Base-by-base conservation (phyloP, 2,888 invertebrate genomes). In the Leuctra nigra region DNA sequence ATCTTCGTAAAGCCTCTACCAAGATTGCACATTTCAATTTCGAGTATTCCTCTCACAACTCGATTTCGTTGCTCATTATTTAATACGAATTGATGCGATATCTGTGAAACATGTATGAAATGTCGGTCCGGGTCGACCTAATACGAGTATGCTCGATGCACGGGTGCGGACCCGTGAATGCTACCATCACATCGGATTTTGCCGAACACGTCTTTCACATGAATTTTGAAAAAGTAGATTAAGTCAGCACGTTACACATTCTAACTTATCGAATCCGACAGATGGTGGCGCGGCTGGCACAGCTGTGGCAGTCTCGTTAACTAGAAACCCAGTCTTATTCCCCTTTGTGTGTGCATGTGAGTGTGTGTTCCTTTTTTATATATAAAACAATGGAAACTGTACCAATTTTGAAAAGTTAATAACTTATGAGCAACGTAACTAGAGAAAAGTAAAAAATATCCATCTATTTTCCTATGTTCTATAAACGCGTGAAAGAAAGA, bases 71-170 rank as follows among this genome's bases (percentile, higher is more conserved):
- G 33, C 36, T 33, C 20, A 13, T 50, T 20, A 23, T 23, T 44
- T 20, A 23, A 20, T 20, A n/a, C 23, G n/a, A 44, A 22, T n/a
- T 22, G 33, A 29, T 18, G 50, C 22, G 50, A 25, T 47, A n/a
- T 47, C 16, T 24, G 13, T 50, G 13, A 50, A 50, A 50, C 35
- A 50, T 50, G 18, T 33, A 50, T 50, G 50, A 29, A 50, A 50
- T 33, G 4, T 44, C 22, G 9, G 39, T 39, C 39, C 39, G 39
- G 13, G 20, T 39, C 16, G 39, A 39, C 39, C n/a, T 20, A 4
- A 44, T 29, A 29, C 29, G 11, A 6, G 29, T 29, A 29, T n/a
- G n/a, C n/a, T n/a, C 29, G 29, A 29, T 29, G 11, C 29, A 29
- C 29, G 29, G 6, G 7, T 6, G 29, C 11, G 29, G 29, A 11